Percentiles rank a stretch among this genome's conserved stretches.
Conservation (phyloP, 2,888 invertebrate genomes). For the Sycophila texana region DNA sequence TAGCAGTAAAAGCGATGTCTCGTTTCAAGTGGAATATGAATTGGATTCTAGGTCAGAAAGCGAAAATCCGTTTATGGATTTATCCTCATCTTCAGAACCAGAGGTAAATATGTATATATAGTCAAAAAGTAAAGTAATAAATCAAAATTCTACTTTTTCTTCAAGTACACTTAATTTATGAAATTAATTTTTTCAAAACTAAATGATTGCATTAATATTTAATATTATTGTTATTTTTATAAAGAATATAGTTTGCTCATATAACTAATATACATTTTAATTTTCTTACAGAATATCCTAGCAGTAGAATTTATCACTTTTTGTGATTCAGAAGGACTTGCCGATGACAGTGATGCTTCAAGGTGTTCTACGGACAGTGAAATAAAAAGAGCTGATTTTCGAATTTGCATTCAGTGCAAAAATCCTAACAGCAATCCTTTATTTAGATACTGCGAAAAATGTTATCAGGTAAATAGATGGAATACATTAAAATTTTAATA, state of each 20-base stretch:
- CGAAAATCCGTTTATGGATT: constrained; percentile 61
- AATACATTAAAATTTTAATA: constrained; percentile 26
- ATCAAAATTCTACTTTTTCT: too few species aligned
- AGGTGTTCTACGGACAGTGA: constrained; percentile 72
- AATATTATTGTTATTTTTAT: background rate
- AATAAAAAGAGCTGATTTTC: constrained; percentile 79
- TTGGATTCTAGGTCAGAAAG: constrained; percentile 64
- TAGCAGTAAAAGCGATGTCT: constrained; percentile 57
- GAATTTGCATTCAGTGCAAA: constrained; percentile 82
- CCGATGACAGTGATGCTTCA: constrained; percentile 70
- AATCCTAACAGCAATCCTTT: constrained; percentile 80
- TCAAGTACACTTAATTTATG: too few species aligned
- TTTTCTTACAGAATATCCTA: constrained; percentile 61
- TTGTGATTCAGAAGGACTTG: constrained; percentile 65
- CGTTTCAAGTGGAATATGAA: constrained; percentile 66
- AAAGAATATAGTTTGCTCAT: constrained; percentile 6
- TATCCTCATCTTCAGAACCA: constrained; percentile 65
- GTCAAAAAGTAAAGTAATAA: too few species aligned
- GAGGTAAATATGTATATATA: constrained; percentile 64
- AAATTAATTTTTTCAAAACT: background rate
- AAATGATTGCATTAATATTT: background rate
- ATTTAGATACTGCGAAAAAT: constrained; percentile 83
- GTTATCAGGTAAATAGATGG: constrained; percentile 79
- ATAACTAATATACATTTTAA: background rate
- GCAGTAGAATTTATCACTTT: constrained; percentile 62